phyloP scores from a whole-genome alignment of 2,888 invertebrate species.

The Ophonus ardosiacus region DNA sequence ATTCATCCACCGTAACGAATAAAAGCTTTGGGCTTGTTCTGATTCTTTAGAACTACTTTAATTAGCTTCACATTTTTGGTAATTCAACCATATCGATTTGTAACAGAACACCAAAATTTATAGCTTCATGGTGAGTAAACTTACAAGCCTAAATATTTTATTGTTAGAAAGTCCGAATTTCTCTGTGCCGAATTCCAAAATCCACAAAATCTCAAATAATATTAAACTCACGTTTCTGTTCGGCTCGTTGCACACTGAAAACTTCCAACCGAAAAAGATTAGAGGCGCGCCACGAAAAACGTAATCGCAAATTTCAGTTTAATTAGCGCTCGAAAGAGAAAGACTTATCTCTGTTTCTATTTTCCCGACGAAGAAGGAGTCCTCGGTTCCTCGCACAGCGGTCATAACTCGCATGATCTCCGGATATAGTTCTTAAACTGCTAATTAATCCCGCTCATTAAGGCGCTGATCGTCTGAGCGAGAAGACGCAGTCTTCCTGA shows the following conservation, averaged over 20 bases:
- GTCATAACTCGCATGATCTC: slow-evolving; percentile 61
- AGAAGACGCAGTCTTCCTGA: slow-evolving; percentile 11
- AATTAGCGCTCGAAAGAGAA: slow-evolving; percentile 39
- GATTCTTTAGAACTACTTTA: background rate
- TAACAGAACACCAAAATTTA: background rate
- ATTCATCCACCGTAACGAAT: background rate
- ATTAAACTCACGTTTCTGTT: slow-evolving; percentile 61
- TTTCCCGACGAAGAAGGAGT: background rate
- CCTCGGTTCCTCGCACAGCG: slow-evolving; percentile 17
- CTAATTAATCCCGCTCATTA: slow-evolving; percentile 70
- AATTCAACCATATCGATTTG: background rate
- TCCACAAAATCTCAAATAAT: slow-evolving; percentile 60
- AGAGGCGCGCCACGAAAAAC: slow-evolving; percentile 54
- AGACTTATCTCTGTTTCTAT: background rate
- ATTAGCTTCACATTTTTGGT: background rate
- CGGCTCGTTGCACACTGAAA: slow-evolving; percentile 59
- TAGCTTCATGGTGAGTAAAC: slow-evolving; percentile 8
- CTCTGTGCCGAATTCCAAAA: slow-evolving; percentile 51
- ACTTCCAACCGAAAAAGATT: slow-evolving; percentile 57
- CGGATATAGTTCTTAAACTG: slow-evolving; percentile 69
- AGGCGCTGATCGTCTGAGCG: slow-evolving; percentile 63
- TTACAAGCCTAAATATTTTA: slow-evolving; percentile 19
- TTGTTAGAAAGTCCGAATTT: slow-evolving; percentile 48
- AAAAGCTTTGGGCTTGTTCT: background rate
- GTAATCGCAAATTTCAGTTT: slow-evolving; percentile 60